These are phyloP conservation scores for Cheilosia grossa DNA, from an alignment of 2,888 invertebrate genomes.

Conservation along the genomic window DNA sequence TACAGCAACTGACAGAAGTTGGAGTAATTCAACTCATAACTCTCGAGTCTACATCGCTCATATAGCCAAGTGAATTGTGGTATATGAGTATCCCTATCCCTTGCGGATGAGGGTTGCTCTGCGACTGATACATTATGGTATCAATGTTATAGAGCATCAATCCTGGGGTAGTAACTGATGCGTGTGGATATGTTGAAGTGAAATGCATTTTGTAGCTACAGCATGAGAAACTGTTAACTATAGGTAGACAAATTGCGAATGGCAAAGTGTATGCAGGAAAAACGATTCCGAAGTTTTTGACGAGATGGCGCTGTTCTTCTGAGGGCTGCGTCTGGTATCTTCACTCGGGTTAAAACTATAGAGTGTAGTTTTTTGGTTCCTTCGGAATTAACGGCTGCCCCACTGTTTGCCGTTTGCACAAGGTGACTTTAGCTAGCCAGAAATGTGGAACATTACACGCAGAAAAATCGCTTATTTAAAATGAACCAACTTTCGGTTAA, in stretches of 20 bases:
- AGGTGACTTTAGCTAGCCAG: too few species aligned
- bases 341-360: too few species aligned
- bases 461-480: too few species aligned
- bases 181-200: background rate
- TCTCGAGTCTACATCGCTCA: slow-evolving; percentile 18
- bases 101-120: background rate
- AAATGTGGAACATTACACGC: too few species aligned
- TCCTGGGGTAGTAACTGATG: slow-evolving; percentile 7
- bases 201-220: slow-evolving; percentile 16
- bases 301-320: too few species aligned
- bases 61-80: slow-evolving; percentile 5
- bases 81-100: background rate
- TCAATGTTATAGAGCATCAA: slow-evolving; percentile 35
- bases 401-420: too few species aligned
- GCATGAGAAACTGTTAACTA: slow-evolving; percentile 1
- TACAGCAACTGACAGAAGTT: slow-evolving; percentile 39
- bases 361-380: too few species aligned
- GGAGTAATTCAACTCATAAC: slow-evolving; percentile 51
- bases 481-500: too few species aligned
- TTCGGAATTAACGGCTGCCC: too few species aligned
- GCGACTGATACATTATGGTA: slow-evolving; percentile 32
- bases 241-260: background rate
- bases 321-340: too few species aligned
- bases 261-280: background rate
- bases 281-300: too few species aligned